phyloP scores from a whole-genome alignment of 2,888 invertebrate species.

The Pilophorus perplexus region DNA sequence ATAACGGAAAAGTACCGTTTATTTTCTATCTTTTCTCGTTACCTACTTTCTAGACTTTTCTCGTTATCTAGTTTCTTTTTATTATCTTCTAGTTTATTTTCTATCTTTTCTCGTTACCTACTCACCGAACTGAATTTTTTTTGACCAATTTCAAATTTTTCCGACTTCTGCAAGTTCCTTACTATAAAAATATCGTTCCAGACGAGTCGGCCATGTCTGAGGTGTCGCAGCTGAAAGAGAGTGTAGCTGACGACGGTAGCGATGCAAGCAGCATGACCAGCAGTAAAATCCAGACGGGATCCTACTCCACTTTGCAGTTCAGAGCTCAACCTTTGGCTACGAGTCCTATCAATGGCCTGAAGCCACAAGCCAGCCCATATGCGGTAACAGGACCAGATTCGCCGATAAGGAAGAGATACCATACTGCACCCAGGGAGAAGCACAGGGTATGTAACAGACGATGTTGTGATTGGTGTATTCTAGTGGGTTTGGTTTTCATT shows the following conservation, averaged over 20 bases:
- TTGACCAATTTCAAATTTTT: too few species aligned
- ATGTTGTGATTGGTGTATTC: too few species aligned
- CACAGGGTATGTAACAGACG: slow-evolving; percentile 57
- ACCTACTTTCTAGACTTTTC: too few species aligned
- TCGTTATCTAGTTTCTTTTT: too few species aligned
- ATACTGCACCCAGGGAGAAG: slow-evolving; percentile 61
- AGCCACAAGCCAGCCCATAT: slow-evolving; percentile 39
- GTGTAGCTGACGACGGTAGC: slow-evolving; percentile 49
- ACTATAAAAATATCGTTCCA: too few species aligned
- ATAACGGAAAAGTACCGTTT: too few species aligned
- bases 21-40: too few species aligned
- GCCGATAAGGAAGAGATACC: slow-evolving; percentile 56
- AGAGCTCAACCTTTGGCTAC: slow-evolving; percentile 21
- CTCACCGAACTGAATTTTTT: too few species aligned
- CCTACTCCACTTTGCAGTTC: slow-evolving; percentile 48
- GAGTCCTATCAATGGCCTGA: slow-evolving; percentile 38
- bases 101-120: too few species aligned
- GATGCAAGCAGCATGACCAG: slow-evolving; percentile 49
- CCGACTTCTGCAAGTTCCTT: too few species aligned
- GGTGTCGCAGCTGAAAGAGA: slow-evolving; percentile 46
- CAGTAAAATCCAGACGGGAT: slow-evolving; percentile 44
- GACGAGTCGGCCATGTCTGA: slow-evolving; percentile 43
- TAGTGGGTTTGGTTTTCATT: background rate
- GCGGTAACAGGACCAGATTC: slow-evolving; percentile 45
- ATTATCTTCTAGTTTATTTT: too few species aligned